Conservation (phyloP, 2,888 invertebrate genomes). For the Hirtodrosophila alboralis region DNA sequence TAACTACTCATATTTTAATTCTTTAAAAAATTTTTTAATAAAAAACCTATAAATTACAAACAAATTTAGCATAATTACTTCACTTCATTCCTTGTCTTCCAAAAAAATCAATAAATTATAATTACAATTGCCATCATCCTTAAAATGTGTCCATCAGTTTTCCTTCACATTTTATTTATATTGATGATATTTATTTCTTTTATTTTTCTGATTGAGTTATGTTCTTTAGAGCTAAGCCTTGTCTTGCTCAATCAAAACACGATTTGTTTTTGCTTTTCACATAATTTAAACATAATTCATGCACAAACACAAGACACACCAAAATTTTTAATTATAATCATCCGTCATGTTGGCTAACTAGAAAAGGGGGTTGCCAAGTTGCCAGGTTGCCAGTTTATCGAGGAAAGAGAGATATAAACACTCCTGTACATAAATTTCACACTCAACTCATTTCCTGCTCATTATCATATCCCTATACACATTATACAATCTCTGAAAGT, state of each 20-base stretch:
- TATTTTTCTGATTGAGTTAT: constrained; percentile 32
- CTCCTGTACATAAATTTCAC: constrained; percentile 78
- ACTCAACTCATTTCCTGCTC: constrained; percentile 79
- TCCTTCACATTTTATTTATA: background rate
- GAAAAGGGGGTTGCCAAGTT: constrained; percentile 15
- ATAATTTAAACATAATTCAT: constrained; percentile 58
- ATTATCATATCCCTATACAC: constrained; percentile 66
- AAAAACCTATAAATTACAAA: too few relatives aligned
- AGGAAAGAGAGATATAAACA: too few relatives aligned
- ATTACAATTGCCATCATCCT: background rate
- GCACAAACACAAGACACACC: constrained; percentile 16
- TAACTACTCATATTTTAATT: too few relatives aligned
- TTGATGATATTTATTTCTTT: background rate
- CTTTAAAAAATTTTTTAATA: too few relatives aligned
- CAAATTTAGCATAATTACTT: too few relatives aligned
- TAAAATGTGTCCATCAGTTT: constrained; percentile 7
- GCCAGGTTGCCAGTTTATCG: too few relatives aligned
- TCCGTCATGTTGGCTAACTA: constrained; percentile 60
- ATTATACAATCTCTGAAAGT: constrained; percentile 51
- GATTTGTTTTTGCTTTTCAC: constrained; percentile 45
- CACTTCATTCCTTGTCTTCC: too few relatives aligned
- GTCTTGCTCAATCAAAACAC: constrained; percentile 50
- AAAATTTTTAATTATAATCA: constrained; percentile 69
- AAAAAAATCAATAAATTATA: background rate
- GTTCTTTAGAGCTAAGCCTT: constrained; percentile 8